Percentiles rank a stretch among this genome's conserved stretches.
Conservation (phyloP, 1,140 invertebrate genomes). For the Hycleus cichorii region DNA sequence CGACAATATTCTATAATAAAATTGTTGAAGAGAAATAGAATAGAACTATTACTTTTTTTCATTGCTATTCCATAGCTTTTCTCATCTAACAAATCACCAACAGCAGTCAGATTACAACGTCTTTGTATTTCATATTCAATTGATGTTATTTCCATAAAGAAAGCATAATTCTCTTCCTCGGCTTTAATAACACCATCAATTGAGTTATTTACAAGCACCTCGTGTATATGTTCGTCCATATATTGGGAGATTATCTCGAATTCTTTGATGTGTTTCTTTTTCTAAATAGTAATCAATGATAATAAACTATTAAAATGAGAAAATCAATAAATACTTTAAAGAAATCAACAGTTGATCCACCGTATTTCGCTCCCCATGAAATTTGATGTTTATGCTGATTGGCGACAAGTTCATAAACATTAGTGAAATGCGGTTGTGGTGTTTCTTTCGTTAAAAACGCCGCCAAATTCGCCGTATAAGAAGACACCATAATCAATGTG, state of each 20-base stretch:
- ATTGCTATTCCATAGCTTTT: constrained; percentile 79
- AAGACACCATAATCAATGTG: constrained; percentile 86
- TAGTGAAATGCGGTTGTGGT: constrained; percentile 61
- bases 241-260: constrained; percentile 66
- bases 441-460: constrained; percentile 77
- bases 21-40: too few relatives aligned
- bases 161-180: constrained; percentile 53
- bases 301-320: constrained; percentile 69
- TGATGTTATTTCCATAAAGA: constrained; percentile 67
- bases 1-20: not conserved
- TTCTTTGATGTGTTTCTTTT: constrained; percentile 45
- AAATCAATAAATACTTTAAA: constrained; percentile 39
- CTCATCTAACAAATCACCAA: constrained; percentile 60
- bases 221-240: constrained; percentile 52
- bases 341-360: constrained; percentile 49
- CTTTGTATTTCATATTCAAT: constrained; percentile 61
- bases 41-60: constrained; percentile 52
- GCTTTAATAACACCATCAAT: constrained; percentile 58
- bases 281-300: constrained; percentile 45
- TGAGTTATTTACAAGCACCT: constrained; percentile 49
- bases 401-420: constrained; percentile 70
- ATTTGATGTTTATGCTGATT: constrained; percentile 65
- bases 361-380: constrained; percentile 62
- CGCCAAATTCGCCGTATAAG: constrained; percentile 91
- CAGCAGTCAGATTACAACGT: constrained; percentile 57